Evolutionary conservation across 2,113 vertebrate genomes (phyloP), one percentile per base, ranked within the genome.

Genomic region (Bubo bubo): DNA sequence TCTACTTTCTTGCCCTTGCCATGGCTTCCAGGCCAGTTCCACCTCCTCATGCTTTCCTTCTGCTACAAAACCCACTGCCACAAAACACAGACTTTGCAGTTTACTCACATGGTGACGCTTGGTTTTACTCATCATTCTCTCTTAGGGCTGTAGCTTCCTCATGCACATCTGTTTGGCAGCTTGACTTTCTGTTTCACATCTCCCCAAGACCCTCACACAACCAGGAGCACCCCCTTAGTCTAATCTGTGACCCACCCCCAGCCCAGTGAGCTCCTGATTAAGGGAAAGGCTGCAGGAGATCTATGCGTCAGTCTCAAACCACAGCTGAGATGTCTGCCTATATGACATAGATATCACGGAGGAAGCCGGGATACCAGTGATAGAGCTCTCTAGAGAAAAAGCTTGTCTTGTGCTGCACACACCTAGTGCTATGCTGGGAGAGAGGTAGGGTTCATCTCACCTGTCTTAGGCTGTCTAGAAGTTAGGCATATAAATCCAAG

Each of bases 271-370:
- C 43, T 26, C 34, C 30, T 18, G 27, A 9, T 34, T 37, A 58
- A 81, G 45, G 15, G 26, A 43, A 74, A 64, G n/a, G 39, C 60
- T 52, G n/a, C 19, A 23, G 35, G 26, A 32, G 17, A 66, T 20
- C 20, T 50, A 7, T 0, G 0, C 8, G 5, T 7, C 32, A 64
- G 67, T 43, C 63, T 55, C 32, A 37, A 47, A 50, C 34, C 64
- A 35, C 45, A 81, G 55, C 35, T 4, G 13, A 41, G 35, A 47
- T 35, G 23, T 49, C 73, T 64, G n/a, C n/a, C 28, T 64, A 3
- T 20, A 14, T 60, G n/a, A 52, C 41, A 26, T 0, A n/a, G 34
- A 43, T 13, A 34, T 2, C 12, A 9, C 2, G 10, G 12, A 52
- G 35, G 34, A 88, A 56, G 22, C 10, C 1, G 5, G 55, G 17